Percentiles rank a stretch among this genome's conserved stretches.
These are phyloP conservation scores for Mystacornis crossleyi DNA, from an alignment of 2,113 vertebrate species.

Conservation along the genomic window DNA sequence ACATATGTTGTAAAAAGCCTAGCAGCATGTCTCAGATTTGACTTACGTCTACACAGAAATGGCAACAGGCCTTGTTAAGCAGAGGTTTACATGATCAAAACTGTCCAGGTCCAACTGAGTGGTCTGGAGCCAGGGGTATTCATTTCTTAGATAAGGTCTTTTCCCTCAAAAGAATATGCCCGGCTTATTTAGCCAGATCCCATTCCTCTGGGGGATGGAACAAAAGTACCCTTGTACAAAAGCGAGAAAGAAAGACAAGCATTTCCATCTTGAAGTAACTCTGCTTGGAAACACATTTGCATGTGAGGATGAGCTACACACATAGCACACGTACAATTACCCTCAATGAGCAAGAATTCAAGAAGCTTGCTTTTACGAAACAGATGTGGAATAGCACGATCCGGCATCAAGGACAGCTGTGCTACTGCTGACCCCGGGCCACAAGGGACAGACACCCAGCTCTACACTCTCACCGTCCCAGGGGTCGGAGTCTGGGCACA, in stretches of 20 bases:
- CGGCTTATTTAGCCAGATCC: neutral
- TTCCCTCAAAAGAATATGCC: neutral
- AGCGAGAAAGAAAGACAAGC: neutral
- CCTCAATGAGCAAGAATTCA: neutral
- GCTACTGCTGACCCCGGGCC: neutral
- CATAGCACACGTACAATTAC: neutral
- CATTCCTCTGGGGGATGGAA: rapidly evolving
- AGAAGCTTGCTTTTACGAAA: neutral
- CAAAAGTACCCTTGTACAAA: neutral
- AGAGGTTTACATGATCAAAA: neutral
- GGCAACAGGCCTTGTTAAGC: neutral
- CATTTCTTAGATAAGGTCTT: neutral
- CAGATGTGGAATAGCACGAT: neutral
- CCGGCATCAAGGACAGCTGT: neutral
- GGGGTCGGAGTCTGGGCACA: rapidly evolving
- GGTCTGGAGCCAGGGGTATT: neutral
- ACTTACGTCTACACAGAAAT: neutral
- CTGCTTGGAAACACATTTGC: neutral
- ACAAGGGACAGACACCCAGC: neutral
- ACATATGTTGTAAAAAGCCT: neutral
- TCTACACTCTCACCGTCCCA: rapidly evolving
- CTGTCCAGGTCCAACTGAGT: neutral
- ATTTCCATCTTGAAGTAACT: neutral
- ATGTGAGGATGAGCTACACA: neutral
- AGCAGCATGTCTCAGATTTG: neutral